Evolutionary conservation across 2,113 vertebrate species (phyloP).

Genomic region (Ariopsis seemanni): DNA sequence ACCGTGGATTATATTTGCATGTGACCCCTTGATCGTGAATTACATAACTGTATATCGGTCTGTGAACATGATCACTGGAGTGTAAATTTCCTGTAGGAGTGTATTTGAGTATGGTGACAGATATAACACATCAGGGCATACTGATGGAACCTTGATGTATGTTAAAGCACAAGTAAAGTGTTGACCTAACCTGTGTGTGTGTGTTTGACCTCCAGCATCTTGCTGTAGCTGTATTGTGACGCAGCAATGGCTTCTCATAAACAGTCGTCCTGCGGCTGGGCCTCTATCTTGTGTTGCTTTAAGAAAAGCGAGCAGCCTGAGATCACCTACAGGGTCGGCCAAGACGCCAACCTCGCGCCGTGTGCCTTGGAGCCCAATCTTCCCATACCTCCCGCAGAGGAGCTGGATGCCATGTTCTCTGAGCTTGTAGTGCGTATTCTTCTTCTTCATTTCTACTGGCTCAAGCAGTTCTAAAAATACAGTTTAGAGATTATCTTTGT

Average conservation of each 20-base stretch:
- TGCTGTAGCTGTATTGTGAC: conserved; percentile 20
- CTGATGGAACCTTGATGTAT: background rate
- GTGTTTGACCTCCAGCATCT: conserved; percentile 3
- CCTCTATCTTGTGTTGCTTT: conserved; percentile 89
- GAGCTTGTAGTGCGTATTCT: conserved; percentile 86
- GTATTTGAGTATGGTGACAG: background rate
- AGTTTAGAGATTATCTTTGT: background rate
- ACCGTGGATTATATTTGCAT: background rate
- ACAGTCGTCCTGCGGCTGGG: conserved; percentile 77
- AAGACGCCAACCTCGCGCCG: conserved; percentile 78
- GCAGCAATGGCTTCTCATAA: conserved; percentile 82
- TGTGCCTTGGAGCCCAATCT: conserved; percentile 79
- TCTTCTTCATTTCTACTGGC: background rate
- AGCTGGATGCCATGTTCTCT: conserved; percentile 86
- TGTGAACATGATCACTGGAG: background rate
- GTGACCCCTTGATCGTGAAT: background rate
- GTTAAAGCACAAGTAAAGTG: background rate
- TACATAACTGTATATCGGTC: background rate
- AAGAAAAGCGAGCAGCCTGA: conserved; percentile 83
- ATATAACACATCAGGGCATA: background rate
- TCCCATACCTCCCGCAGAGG: conserved; percentile 82
- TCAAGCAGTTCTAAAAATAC: background rate
- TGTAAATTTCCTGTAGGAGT: background rate
- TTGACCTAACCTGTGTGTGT: conserved; percentile 1
- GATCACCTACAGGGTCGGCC: conserved; percentile 84